These are phyloP conservation scores for Lepidotrigona ventralis DNA, from an alignment of 1,140 invertebrate species.

Conservation along the genomic window DNA sequence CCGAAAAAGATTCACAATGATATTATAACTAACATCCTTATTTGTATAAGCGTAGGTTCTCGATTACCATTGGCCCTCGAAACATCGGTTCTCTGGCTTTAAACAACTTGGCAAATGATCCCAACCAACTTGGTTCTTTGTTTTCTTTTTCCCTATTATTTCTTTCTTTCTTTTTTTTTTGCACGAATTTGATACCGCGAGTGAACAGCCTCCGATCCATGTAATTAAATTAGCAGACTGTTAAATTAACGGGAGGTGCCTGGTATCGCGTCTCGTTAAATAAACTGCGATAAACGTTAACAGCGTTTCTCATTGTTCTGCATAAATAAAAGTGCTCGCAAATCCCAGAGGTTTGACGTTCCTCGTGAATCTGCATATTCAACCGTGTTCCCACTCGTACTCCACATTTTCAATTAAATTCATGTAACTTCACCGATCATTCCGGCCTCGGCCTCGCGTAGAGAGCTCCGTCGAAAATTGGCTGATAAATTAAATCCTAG, in stretches of 20 bases:
- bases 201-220: not conserved
- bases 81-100: not conserved
- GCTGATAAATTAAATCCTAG: conserved; percentile 37
- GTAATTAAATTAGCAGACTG: conserved; percentile 5
- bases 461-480: conserved; percentile 19
- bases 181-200: not conserved
- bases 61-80: not conserved
- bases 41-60: not conserved
- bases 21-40: not conserved
- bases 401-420: conserved; percentile 31
- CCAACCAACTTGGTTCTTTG: not conserved
- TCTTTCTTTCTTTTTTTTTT: not conserved
- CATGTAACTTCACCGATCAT: conserved; percentile 14
- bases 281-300: not conserved
- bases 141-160: not conserved
- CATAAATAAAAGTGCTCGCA: conserved; percentile 30
- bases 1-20: not conserved
- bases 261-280: not conserved
- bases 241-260: not conserved
- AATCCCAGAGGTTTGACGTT: conserved; percentile 16
- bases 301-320: not conserved
- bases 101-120: not conserved
- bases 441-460: not conserved
- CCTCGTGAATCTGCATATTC: conserved; percentile 4
- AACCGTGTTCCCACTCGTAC: not conserved